Evolutionary conservation across 2,113 vertebrate species (phyloP).

Genomic region (Mus pahari): DNA sequence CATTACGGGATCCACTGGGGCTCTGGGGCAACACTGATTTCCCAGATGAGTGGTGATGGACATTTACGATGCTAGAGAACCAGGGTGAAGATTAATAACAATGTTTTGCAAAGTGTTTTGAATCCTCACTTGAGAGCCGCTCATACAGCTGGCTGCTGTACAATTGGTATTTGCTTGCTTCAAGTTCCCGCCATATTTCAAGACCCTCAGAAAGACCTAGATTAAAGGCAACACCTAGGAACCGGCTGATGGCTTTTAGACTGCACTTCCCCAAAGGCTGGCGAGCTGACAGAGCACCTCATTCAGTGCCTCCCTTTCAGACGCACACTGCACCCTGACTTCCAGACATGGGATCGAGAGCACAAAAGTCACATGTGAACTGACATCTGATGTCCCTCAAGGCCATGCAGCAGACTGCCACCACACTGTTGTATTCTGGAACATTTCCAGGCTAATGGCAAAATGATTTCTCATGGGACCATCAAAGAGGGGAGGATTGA

Average conservation of each 20-base stretch:
- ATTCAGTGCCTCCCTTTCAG: constrained; percentile 20
- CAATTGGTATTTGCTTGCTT: constrained; percentile 61
- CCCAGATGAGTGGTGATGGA: constrained; percentile 63
- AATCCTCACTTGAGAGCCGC: constrained; percentile 48
- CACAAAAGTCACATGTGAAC: constrained; percentile 68
- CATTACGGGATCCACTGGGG: background rate
- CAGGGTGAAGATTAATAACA: constrained; percentile 72
- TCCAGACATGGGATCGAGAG: constrained; percentile 51
- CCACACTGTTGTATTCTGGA: constrained; percentile 60
- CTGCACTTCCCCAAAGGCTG: constrained; percentile 53
- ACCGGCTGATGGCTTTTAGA: constrained; percentile 62
- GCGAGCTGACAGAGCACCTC: constrained; percentile 43
- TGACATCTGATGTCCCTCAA: constrained; percentile 72
- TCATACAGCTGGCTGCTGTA: constrained; percentile 43
- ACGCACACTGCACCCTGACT: constrained; percentile 25
- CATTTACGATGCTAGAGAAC: constrained; percentile 44
- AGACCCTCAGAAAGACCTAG: constrained; percentile 54
- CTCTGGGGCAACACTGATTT: background rate
- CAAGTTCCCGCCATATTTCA: constrained; percentile 57
- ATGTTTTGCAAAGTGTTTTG: constrained; percentile 63
- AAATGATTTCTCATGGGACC: constrained; percentile 76
- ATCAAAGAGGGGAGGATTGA: background rate
- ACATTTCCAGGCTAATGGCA: constrained; percentile 72
- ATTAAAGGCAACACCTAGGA: constrained; percentile 68
- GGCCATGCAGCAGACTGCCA: constrained; percentile 7